Conservation (phyloP, 1,140 invertebrate species). For the Diplogasteroides magnus region DNA sequence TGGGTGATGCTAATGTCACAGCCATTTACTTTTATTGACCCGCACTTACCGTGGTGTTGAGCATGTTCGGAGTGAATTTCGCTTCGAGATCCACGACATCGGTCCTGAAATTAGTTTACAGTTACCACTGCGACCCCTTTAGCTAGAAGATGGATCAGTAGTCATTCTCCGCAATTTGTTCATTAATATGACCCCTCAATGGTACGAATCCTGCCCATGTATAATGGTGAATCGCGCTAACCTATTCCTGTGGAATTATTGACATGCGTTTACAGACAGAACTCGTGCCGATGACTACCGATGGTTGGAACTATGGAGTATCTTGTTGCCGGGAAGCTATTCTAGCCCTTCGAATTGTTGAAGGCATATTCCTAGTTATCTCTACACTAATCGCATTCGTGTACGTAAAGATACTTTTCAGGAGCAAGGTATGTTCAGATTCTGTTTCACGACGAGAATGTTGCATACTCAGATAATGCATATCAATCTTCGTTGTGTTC, state of each 20-base stretch:
- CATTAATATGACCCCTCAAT: no score
- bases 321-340: neutral
- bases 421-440: neutral
- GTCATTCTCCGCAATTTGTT: no score
- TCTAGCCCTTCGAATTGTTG: neutral
- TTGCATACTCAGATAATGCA: neutral
- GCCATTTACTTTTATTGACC: no score
- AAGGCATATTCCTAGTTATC: neutral
- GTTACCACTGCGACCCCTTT: no score
- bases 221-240: no score
- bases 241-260: no score
- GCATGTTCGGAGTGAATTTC: slow-evolving; percentile 81
- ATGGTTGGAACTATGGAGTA: neutral
- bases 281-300: no score
- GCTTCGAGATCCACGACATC: slow-evolving; percentile 69
- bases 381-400: neutral
- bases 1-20: no score
- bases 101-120: slow-evolving; percentile 37
- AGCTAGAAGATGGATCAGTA: no score
- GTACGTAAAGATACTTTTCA: neutral
- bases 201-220: no score
- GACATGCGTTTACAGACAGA: no score
- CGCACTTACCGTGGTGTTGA: slow-evolving; percentile 96
- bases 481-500: neutral
- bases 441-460: no score